Conservation (phyloP, 2,113 vertebrate species). For the Glareola pratincola region DNA sequence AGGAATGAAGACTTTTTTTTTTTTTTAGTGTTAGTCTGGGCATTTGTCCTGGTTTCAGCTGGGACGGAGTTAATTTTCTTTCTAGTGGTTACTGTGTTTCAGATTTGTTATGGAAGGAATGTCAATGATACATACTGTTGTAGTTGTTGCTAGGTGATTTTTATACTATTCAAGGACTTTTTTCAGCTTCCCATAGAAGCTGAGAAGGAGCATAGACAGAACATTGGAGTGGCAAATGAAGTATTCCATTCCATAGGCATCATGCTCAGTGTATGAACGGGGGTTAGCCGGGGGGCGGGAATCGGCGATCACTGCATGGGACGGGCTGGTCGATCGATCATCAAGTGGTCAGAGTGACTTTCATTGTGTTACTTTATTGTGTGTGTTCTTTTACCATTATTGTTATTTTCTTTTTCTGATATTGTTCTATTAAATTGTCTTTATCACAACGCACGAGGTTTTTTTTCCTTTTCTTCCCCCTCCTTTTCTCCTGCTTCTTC, state of each 20-base stretch:
- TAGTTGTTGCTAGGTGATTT: neutral
- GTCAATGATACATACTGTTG: neutral
- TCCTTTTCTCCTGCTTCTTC: neutral
- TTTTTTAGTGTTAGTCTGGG: neutral
- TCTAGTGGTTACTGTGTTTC: too few relatives aligned
- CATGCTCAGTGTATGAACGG: neutral
- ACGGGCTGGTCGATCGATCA: neutral
- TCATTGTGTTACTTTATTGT: neutral
- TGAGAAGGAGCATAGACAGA: neutral
- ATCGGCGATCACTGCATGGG: neutral
- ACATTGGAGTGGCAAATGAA: neutral
- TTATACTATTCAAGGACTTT: neutral
- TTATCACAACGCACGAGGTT: neutral
- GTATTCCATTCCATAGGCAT: neutral
- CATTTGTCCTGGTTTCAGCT: too few relatives aligned
- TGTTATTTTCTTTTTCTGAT: neutral
- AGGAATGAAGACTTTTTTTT: neutral
- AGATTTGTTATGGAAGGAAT: neutral
- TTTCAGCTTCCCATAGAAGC: neutral
- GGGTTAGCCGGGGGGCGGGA: neutral
- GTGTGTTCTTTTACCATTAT: neutral
- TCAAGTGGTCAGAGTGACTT: neutral
- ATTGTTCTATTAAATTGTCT: neutral
- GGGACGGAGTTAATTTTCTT: too few relatives aligned
- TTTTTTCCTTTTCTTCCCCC: neutral